Evolutionary conservation across 2,888 invertebrate species (phyloP), one percentile per base, ranked within the genome.

Genomic region (Orthosia cruda): DNA sequence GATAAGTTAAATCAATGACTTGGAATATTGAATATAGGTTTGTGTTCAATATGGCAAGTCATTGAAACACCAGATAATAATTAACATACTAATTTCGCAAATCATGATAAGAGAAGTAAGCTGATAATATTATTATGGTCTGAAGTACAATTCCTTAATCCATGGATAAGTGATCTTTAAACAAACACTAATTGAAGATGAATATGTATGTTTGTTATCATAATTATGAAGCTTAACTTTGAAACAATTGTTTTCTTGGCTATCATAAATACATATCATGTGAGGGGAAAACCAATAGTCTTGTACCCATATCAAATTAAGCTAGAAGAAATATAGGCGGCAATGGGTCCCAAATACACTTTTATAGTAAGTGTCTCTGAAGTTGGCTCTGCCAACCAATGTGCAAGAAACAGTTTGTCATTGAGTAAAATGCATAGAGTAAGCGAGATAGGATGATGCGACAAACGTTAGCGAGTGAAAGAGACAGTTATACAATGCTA

Each of bases 161-260:
- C 15, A 65, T 45, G 54, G 49, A 50, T 76, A 50, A 74, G 26
- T 45, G 45, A 26, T 52, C n/a, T 50, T 50, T 26, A 55, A 23
- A 61, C 32, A 23, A 72, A 23, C 32, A 47, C 2, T 20, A 40
- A 57, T 71, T 45, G 2, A 45, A 63, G 20, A 18, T 3, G 26
- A 54, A 18, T 58, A 15, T 26, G 26, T 58, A 20, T 1, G 16
- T n/a, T 52, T 18, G 20, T 52, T 76, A 59, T 64, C 52, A 20
- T 11, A 23, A 75, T 26, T 45, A 47, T 12, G 58, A 26, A 18
- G 18, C 26, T 52, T 47, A n/a, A 57, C 13, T 3, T n/a, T 45
- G 40, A 59, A 13, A 40, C 59, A n/a, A n/a, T 40, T 13, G 11
- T 62, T 62, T 5, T 16, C 11, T n/a, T 67, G 9, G 18, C 4